Percentiles rank a stretch among this genome's conserved stretches.
Conservation (phyloP, 2,797 vertebrate species). For the Apogon talboti region DNA sequence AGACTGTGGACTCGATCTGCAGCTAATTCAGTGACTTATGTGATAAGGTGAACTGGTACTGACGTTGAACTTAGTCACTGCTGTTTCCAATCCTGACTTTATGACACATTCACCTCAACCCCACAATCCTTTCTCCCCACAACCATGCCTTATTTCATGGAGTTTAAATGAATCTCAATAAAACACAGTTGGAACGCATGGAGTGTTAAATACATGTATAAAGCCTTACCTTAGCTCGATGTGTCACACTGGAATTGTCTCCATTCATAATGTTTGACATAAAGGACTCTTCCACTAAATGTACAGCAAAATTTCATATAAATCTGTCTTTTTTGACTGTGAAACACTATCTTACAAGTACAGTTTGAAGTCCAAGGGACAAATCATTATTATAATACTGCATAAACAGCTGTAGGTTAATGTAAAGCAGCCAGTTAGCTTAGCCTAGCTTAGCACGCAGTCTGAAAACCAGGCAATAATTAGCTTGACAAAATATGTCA, state of each 20-base stretch:
- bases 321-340: too few species aligned
- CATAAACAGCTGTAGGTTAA: too few species aligned
- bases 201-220: slow-evolving; percentile 14
- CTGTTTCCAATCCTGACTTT: neutral
- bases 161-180: slow-evolving; percentile 12
- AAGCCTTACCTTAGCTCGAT: neutral
- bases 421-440: too few species aligned
- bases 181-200: slow-evolving; percentile 15
- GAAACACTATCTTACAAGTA: neutral
- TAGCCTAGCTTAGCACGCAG: too few species aligned
- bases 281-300: neutral
- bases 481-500: too few species aligned
- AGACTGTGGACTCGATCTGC: neutral
- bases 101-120: neutral
- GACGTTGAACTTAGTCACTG: neutral
- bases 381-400: too few species aligned
- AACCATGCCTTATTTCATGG: slow-evolving; percentile 3
- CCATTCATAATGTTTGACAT: neutral
- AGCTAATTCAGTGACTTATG: slow-evolving; percentile 6
- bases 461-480: too few species aligned
- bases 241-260: neutral
- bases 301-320: too few species aligned
- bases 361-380: neutral
- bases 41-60: neutral
- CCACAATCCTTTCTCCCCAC: neutral